These are phyloP conservation scores for Xestia rhomboidea DNA, from an alignment of 2,888 invertebrate genomes.

Conservation along the genomic window DNA sequence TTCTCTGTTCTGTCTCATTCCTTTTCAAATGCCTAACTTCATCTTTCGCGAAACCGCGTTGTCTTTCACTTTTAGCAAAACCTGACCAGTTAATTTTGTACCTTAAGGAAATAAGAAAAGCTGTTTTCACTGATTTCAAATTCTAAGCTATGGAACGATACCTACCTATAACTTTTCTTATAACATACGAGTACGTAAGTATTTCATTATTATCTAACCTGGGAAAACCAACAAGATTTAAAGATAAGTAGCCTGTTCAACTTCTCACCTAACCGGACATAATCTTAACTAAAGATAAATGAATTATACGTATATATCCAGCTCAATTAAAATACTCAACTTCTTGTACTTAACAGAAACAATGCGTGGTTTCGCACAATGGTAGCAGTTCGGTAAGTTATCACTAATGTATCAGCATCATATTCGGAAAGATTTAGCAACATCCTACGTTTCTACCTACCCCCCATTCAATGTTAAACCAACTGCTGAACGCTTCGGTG, in stretches of 20 bases:
- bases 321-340: slow-evolving; percentile 54
- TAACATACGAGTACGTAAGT: neutral
- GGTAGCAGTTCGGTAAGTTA: slow-evolving; percentile 60
- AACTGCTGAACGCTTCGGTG: slow-evolving; percentile 67
- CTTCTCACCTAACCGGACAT: slow-evolving; percentile 58
- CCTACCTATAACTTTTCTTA: neutral
- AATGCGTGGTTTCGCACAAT: slow-evolving; percentile 70
- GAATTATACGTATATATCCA: slow-evolving; percentile 38
- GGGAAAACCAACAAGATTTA: slow-evolving; percentile 41
- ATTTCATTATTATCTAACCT: neutral
- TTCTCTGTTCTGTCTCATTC: no score
- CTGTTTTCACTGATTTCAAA: neutral
- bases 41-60: no score
- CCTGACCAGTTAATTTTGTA: no score
- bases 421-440: slow-evolving; percentile 71
- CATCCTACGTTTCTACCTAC: slow-evolving; percentile 67
- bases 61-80: no score
- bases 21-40: no score
- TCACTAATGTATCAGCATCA: slow-evolving; percentile 71
- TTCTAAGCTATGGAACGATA: neutral
- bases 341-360: slow-evolving; percentile 60
- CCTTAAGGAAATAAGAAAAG: neutral
- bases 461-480: slow-evolving; percentile 76
- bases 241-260: neutral
- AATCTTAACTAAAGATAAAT: slow-evolving; percentile 16